phyloP scores from a whole-genome alignment of 1,140 invertebrate species.

The Bombyx mandarina region DNA sequence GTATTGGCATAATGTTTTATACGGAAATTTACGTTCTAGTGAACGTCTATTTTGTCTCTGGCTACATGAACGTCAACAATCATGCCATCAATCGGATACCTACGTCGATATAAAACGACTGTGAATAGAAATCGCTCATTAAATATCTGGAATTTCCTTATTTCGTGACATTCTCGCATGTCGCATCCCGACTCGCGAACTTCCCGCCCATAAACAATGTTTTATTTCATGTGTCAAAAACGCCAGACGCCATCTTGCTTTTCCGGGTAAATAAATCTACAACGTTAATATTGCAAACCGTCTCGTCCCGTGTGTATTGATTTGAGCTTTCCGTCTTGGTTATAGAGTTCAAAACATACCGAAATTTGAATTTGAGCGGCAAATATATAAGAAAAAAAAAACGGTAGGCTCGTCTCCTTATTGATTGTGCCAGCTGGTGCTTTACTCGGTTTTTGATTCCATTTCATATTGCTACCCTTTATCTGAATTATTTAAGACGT shows the following conservation, averaged over 20 bases:
- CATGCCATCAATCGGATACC: constrained; percentile 1
- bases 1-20: too few species aligned
- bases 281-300: constrained; percentile 24
- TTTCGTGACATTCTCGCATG: constrained; percentile 60
- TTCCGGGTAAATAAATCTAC: constrained; percentile 24
- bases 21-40: too few species aligned
- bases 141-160: constrained; percentile 37
- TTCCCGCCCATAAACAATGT: constrained; percentile 54
- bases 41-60: too few species aligned
- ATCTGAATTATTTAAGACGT: too few species aligned
- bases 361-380: constrained; percentile 17
- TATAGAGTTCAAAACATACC: constrained; percentile 34
- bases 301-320: constrained; percentile 14
- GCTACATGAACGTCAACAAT: too few species aligned
- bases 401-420: constrained; percentile 41
- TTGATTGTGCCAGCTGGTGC: constrained; percentile 67
- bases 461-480: too few species aligned
- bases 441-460: constrained; percentile 58
- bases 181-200: constrained; percentile 52
- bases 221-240: constrained; percentile 62
- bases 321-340: constrained; percentile 29
- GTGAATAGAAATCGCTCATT: constrained; percentile 59
- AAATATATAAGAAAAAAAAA: constrained; percentile 34
- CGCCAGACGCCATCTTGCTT: constrained; percentile 56
- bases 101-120: constrained; percentile 31